phyloP scores from a whole-genome alignment of 2,888 invertebrate genomes.

The Calliopum simillimum region DNA sequence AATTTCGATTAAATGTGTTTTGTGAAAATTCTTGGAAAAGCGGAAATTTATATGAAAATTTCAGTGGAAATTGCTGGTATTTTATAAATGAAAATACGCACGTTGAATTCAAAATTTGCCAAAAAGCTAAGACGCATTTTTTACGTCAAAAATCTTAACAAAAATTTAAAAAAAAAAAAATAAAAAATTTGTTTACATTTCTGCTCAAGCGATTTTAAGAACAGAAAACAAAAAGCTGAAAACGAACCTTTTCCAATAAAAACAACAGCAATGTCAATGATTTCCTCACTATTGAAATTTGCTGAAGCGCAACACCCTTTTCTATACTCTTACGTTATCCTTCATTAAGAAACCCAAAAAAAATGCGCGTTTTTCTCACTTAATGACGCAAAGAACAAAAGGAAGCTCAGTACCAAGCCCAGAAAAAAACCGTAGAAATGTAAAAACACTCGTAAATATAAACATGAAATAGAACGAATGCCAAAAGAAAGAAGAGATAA shows the following conservation, averaged over 20 bases:
- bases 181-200: conserved; percentile 18
- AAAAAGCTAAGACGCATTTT: conserved; percentile 18
- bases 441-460: background rate
- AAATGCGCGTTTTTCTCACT: conserved; percentile 23
- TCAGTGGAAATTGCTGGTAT: background rate
- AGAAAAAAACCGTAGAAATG: conserved; percentile 5
- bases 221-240: background rate
- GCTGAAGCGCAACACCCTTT: conserved; percentile 33
- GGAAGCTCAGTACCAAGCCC: conserved; percentile 19
- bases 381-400: conserved; percentile 24
- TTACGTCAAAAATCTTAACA: background rate
- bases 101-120: background rate
- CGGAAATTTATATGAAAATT: background rate
- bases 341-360: conserved; percentile 22
- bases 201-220: background rate
- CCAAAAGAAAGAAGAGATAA: background rate
- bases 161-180: background rate
- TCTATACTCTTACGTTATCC: background rate
- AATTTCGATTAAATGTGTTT: background rate
- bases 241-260: conserved; percentile 21
- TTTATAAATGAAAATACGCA: background rate
- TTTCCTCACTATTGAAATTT: conserved; percentile 13
- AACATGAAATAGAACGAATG: background rate
- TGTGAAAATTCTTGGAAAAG: background rate
- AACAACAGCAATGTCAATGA: conserved; percentile 1